These are phyloP conservation scores for Todiramphus chloris DNA, from an alignment of 2,113 vertebrate genomes.

Conservation along the genomic window DNA sequence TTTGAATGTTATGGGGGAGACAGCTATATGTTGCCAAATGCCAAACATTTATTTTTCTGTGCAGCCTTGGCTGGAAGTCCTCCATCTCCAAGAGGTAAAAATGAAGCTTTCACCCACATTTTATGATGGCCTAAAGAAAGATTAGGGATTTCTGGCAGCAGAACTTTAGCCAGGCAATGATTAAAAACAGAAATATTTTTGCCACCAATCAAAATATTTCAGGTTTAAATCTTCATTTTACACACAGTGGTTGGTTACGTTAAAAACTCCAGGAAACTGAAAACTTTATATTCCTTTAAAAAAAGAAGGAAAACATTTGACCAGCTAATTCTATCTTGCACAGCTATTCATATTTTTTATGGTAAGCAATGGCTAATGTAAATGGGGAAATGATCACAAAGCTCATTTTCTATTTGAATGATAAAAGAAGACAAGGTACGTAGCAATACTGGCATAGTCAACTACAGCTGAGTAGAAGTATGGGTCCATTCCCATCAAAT, in stretches of 20 bases:
- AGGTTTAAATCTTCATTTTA: neutral
- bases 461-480: neutral
- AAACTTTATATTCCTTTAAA: neutral
- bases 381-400: neutral
- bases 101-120: neutral
- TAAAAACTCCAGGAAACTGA: neutral
- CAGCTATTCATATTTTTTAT: neutral
- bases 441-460: neutral
- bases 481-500: neutral
- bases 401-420: neutral
- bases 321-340: neutral
- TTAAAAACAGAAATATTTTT: neutral
- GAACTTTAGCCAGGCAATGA: neutral
- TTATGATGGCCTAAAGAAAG: neutral
- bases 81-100: neutral
- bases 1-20: neutral
- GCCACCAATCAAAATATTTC: neutral
- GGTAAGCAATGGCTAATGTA: neutral
- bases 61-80: neutral
- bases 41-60: neutral
- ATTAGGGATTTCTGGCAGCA: neutral
- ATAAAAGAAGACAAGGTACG: neutral
- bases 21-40: neutral
- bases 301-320: neutral
- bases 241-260: neutral